These are phyloP conservation scores for Chlorospingus semifuscus DNA, from an alignment of 2,797 vertebrate species.

Conservation along the genomic window DNA sequence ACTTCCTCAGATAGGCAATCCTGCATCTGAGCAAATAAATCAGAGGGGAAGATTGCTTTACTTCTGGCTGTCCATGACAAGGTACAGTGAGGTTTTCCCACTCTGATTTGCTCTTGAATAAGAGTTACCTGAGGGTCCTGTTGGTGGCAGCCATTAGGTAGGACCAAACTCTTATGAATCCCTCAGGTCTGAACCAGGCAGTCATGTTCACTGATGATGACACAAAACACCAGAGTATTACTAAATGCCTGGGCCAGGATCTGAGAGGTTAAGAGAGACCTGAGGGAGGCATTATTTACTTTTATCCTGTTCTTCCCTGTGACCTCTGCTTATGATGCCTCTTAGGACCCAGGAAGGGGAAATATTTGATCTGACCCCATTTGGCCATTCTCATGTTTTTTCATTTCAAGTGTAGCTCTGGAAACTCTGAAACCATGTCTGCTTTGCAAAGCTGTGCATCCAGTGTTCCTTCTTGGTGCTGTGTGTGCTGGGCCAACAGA, in stretches of 20 bases:
- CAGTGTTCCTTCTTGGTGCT: not conserved
- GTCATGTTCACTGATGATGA: not conserved
- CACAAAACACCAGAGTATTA: not conserved
- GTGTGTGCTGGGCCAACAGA: not conserved
- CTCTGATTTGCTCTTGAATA: not conserved
- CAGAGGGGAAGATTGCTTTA: not conserved
- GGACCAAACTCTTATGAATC: not conserved
- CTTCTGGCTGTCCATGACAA: not conserved
- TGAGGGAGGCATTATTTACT: rapidly evolving
- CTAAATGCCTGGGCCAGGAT: not conserved
- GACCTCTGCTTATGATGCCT: not conserved
- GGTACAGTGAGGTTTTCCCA: not conserved
- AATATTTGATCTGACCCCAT: not conserved
- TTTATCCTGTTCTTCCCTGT: not conserved
- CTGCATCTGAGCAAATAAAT: not conserved
- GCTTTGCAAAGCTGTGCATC: not conserved
- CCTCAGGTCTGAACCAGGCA: not conserved
- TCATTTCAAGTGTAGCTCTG: not conserved
- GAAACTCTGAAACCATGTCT: not conserved
- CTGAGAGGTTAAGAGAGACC: not conserved
- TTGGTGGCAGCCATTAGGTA: not conserved
- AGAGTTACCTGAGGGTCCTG: not conserved
- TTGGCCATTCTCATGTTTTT: not conserved
- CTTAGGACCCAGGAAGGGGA: not conserved
- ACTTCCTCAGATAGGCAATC: not conserved